Evolutionary conservation across 2,888 invertebrate genomes (phyloP).

Genomic region (Hanleya hanleyi): DNA sequence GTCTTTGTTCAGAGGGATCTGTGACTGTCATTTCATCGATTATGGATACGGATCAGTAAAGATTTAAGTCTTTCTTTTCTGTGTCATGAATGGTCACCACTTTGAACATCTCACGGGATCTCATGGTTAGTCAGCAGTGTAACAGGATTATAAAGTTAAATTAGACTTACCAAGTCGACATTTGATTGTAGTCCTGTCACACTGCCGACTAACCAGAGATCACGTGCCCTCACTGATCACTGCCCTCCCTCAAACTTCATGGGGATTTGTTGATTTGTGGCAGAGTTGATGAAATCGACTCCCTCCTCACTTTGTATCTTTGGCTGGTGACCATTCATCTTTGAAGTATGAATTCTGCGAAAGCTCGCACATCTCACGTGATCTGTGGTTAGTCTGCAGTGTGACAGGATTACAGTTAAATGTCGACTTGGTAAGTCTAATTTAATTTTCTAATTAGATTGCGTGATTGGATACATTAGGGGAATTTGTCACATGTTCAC

Average conservation of each 20-base stretch:
- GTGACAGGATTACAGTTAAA: not conserved
- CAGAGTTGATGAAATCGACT: no score
- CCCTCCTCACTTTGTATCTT: no score
- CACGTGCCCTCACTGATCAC: not conserved
- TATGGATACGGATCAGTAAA: no score
- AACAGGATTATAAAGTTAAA: not conserved
- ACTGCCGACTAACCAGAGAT: not conserved
- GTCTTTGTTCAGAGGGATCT: no score
- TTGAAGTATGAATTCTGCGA: not conserved
- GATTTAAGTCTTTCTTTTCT: no score
- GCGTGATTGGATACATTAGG: not conserved
- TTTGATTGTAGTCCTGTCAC: not conserved
- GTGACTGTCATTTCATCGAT: no score
- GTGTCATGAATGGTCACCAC: not conserved
- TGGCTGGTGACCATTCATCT: not conserved
- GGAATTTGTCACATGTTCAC: no score
- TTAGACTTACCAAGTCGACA: not conserved
- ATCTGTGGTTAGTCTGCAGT: not conserved
- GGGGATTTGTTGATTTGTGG: no score
- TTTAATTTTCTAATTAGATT: not conserved
- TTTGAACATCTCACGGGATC: not conserved
- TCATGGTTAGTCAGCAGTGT: not conserved
- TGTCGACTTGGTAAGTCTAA: not conserved
- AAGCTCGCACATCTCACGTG: not conserved
- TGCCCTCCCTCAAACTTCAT: no score